Evolutionary conservation across 2,888 invertebrate genomes (phyloP).

Genomic region (Gonocerus acuteangulatus): DNA sequence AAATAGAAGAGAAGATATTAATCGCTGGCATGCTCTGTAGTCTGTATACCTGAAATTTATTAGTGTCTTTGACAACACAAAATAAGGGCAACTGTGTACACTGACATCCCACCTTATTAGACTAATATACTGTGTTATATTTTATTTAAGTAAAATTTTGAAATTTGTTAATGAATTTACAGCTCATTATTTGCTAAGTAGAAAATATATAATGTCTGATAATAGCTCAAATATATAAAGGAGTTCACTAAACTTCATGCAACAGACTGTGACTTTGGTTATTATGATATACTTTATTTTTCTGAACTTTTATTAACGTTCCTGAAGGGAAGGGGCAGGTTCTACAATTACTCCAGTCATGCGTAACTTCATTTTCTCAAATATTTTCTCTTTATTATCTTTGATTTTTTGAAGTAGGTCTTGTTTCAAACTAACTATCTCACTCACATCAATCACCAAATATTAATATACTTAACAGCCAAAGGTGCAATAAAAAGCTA

Average conservation of each 20-base stretch:
- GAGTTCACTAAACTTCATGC: slow-evolving; percentile 7
- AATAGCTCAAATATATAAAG: background rate
- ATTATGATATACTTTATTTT: background rate
- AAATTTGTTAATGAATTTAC: slow-evolving; percentile 23
- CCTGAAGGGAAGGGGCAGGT: slow-evolving; percentile 13
- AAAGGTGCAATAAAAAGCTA: slow-evolving; percentile 26
- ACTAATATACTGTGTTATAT: slow-evolving; percentile 5
- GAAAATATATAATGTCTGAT: background rate
- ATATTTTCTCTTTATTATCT: background rate
- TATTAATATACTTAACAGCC: slow-evolving; percentile 26
- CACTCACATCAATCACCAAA: slow-evolving; percentile 28
- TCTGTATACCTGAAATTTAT: slow-evolving; percentile 32
- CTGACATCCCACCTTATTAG: slow-evolving; percentile 21
- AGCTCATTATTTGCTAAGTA: slow-evolving; percentile 11
- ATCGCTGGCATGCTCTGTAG: slow-evolving; percentile 32
- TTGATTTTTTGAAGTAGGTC: background rate
- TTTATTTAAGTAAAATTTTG: slow-evolving; percentile 6
- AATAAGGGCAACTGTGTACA: slow-evolving; percentile 19
- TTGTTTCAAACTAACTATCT: slow-evolving; percentile 21
- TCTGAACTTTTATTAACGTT: no score
- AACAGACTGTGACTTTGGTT: slow-evolving; percentile 12
- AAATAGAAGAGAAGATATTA: slow-evolving; percentile 27
- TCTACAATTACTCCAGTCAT: slow-evolving; percentile 25
- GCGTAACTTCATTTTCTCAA: background rate
- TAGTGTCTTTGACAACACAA: slow-evolving; percentile 30